phyloP scores from a whole-genome alignment of 2,113 vertebrate species.

The Cryptotis parvus region DNA sequence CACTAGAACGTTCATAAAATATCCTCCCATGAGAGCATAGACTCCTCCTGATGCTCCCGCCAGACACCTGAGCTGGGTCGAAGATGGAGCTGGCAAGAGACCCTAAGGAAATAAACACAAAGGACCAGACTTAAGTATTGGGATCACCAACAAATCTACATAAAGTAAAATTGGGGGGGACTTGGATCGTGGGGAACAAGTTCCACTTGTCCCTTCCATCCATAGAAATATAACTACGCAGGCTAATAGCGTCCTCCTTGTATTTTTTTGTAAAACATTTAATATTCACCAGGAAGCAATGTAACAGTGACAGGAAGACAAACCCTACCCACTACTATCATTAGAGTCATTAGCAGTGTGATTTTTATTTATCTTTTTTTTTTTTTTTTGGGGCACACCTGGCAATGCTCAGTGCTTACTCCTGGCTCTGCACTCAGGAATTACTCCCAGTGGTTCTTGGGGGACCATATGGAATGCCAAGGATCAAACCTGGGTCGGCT shows the following conservation, averaged over 20 bases:
- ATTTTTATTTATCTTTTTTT: too few relatives aligned
- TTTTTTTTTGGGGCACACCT: too few relatives aligned
- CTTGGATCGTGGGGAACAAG: not conserved
- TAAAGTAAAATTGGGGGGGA: not conserved
- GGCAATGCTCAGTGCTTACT: too few relatives aligned
- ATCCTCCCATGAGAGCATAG: slow-evolving; percentile 94
- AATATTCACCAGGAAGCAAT: slow-evolving; percentile 4
- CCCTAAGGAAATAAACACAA: slow-evolving; percentile 85
- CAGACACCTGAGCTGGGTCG: slow-evolving; percentile 91
- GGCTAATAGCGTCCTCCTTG: not conserved
- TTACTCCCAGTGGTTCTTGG: too few relatives aligned
- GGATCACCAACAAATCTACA: slow-evolving; percentile 27
- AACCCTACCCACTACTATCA: not conserved
- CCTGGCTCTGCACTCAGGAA: too few relatives aligned
- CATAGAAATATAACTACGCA: not conserved
- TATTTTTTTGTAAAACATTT: slow-evolving; percentile 27
- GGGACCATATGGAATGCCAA: too few relatives aligned
- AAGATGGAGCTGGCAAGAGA: slow-evolving; percentile 95
- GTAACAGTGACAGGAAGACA: not conserved
- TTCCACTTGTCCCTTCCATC: not conserved
- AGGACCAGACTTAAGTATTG: not conserved
- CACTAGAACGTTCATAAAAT: slow-evolving; percentile 95
- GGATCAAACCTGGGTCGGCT: too few relatives aligned
- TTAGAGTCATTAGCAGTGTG: too few relatives aligned
- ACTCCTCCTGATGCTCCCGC: slow-evolving; percentile 95